Percentiles rank a stretch among this genome's conserved stretches.
Evolutionary conservation across 1,140 invertebrate genomes (phyloP).

Genomic region (Hypothenemus hampei): DNA sequence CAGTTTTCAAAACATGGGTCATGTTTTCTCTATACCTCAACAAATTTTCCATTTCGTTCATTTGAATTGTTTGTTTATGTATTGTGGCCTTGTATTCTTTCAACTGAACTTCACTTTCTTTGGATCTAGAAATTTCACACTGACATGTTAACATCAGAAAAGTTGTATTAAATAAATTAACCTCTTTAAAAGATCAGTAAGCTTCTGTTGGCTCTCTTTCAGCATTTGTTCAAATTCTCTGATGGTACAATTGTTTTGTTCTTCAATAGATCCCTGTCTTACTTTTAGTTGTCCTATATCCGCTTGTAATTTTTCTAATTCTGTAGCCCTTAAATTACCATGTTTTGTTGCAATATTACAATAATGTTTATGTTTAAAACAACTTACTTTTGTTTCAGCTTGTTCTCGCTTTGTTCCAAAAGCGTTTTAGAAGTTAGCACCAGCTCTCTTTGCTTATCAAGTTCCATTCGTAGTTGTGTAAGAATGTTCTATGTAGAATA

Average conservation of each 20-base stretch:
- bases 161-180: background rate
- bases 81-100: constrained; percentile 34
- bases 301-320: constrained; percentile 21
- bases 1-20: constrained; percentile 36
- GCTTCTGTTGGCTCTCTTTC: constrained; percentile 26
- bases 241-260: constrained; percentile 30
- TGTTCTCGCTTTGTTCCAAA: constrained; percentile 28
- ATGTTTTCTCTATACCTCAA: constrained; percentile 37
- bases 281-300: constrained; percentile 31
- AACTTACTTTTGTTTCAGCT: constrained; percentile 29
- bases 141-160: background rate
- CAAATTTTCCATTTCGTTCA: constrained; percentile 38
- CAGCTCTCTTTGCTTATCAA: constrained; percentile 25
- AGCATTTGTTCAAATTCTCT: constrained; percentile 26
- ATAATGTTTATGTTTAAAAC: background rate
- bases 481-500: too few species aligned
- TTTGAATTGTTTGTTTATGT: constrained; percentile 33
- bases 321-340: constrained; percentile 14
- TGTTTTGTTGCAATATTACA: background rate
- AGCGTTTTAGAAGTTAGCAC: constrained; percentile 24
- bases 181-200: constrained; percentile 33
- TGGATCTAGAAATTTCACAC: constrained; percentile 20
- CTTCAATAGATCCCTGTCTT: constrained; percentile 30
- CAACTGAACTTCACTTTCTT: constrained; percentile 38
- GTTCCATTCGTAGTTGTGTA: constrained; percentile 14